Conservation (phyloP, 2,113 vertebrate genomes). For the Aspiorhynchus laticeps region DNA sequence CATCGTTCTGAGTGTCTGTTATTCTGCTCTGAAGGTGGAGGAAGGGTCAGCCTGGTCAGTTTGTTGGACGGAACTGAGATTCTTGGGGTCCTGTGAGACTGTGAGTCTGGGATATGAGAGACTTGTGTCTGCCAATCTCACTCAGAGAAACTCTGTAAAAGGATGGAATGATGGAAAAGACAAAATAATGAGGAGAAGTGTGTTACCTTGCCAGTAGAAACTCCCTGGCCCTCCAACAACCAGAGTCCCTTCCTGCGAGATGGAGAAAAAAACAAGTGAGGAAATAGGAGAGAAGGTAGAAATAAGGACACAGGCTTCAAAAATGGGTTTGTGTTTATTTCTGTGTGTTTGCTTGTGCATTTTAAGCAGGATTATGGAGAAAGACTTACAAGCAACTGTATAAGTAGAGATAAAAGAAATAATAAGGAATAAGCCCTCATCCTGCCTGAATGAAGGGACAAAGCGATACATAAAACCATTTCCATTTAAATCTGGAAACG, state of each 20-base stretch:
- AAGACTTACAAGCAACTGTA: not conserved
- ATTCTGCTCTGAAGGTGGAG: constrained; percentile 35
- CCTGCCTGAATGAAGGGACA: constrained; percentile 21
- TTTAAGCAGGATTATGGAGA: constrained; percentile 19
- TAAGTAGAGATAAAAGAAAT: constrained; percentile 4
- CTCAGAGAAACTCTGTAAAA: constrained; percentile 3
- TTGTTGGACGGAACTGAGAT: constrained; percentile 53
- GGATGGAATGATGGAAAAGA: constrained; percentile 31
- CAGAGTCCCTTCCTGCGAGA: constrained; percentile 89
- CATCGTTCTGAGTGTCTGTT: constrained; percentile 51
- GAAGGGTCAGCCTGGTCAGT: constrained; percentile 63
- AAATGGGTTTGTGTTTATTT: not conserved
- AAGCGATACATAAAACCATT: constrained; percentile 1
- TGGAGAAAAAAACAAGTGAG: constrained; percentile 59
- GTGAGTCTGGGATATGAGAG: constrained; percentile 8
- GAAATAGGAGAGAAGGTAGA: not conserved
- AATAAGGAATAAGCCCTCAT: constrained; percentile 35
- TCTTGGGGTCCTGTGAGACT: constrained; percentile 2
- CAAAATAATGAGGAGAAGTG: constrained; percentile 2
- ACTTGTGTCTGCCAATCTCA: not conserved
- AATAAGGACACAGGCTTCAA: constrained; percentile 13
- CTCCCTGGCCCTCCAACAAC: constrained; percentile 98
- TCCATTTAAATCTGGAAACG: not conserved
- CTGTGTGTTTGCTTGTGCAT: constrained; percentile 8
- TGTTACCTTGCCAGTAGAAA: constrained; percentile 98